Evolutionary conservation across 2,797 vertebrate genomes (phyloP), one percentile per base, ranked within the genome.

Genomic region (Synanceia verrucosa): DNA sequence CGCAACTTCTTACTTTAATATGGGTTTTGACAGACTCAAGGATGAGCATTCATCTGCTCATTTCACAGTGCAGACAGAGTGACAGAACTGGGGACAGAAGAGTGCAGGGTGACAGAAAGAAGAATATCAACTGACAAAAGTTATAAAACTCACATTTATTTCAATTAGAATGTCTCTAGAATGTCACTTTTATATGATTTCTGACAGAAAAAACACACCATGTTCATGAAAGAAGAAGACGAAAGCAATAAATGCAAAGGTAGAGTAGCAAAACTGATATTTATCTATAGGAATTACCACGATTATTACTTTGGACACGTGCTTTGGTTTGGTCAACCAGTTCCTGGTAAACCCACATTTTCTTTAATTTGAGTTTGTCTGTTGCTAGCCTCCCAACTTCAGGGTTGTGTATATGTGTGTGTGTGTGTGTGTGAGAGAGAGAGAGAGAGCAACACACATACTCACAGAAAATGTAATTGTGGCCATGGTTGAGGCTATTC

Each of bases 381-480:
- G 21, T 31, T 55, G 37, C 16, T 48, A 21, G 60, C 65, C 37
- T 74, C 21, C 24, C 39, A 65, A 63, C 23, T 61, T 61, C 18
- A 53, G 47, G 14, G n/a, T 9, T 46, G 13, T 62, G 18, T 39
- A 1, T 50, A 19, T 33, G 50, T 47, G 2, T 51, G 3, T 53
- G 47, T 55, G 13, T 66, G 6, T 71, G 36, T 67, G 16, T 58
- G 46, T 55, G 18, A 47, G 13, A 56, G 6, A 12, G 51, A 59
- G 58, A 36, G 36, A 56, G 24, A 43, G 56, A 26, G 19, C 41
- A 46, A 13, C 12, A 75, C 50, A 69, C 28, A 67, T 34, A 80
- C n/a, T n/a, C 65, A 77, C 73, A 74, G 50, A 84, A 70, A 76
- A 76, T 80, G 73, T 66, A 76, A 78, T 78, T 84, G 70, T 84